Conservation (phyloP, 2,888 invertebrate genomes). For the Phania funesta region DNA sequence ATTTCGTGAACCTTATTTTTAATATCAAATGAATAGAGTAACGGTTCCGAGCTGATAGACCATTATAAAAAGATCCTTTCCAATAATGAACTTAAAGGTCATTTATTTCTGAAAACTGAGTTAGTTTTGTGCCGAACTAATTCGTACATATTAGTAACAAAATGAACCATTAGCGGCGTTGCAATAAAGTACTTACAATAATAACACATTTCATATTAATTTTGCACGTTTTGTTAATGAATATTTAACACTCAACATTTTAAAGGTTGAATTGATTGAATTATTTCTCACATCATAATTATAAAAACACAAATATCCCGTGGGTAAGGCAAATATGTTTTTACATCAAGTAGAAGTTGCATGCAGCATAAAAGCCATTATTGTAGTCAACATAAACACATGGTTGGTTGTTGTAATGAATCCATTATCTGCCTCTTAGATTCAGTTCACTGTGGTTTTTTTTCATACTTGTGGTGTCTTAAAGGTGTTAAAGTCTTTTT, state of each 20-base stretch:
- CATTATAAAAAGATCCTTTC: too few relatives aligned
- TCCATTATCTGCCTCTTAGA: conserved; percentile 15
- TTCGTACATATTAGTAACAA: too few relatives aligned
- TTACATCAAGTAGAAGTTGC: not conserved
- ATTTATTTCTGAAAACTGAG: too few relatives aligned
- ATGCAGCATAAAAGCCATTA: not conserved
- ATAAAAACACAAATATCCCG: conserved; percentile 2
- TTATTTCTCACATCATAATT: conserved; percentile 23
- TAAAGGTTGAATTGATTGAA: conserved; percentile 23
- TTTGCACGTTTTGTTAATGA: conserved; percentile 27
- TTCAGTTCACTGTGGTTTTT: conserved; percentile 27
- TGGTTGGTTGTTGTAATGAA: conserved; percentile 19
- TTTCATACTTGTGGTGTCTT: conserved; percentile 19
- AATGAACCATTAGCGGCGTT: too few relatives aligned
- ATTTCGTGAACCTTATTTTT: too few relatives aligned
- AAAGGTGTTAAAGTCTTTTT: conserved; percentile 69
- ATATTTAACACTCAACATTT: conserved; percentile 24
- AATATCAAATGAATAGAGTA: too few relatives aligned
- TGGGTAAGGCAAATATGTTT: not conserved
- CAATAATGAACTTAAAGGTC: too few relatives aligned
- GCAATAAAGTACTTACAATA: too few relatives aligned
- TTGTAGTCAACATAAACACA: conserved; percentile 9
- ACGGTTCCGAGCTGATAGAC: too few relatives aligned
- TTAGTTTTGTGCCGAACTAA: too few relatives aligned
- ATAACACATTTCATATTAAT: not conserved